A percentile compares a stretch with the other conserved stretches of the same genome.
These are phyloP conservation scores for Dicaeum eximium DNA, from an alignment of 2,113 vertebrate genomes.

Conservation along the genomic window DNA sequence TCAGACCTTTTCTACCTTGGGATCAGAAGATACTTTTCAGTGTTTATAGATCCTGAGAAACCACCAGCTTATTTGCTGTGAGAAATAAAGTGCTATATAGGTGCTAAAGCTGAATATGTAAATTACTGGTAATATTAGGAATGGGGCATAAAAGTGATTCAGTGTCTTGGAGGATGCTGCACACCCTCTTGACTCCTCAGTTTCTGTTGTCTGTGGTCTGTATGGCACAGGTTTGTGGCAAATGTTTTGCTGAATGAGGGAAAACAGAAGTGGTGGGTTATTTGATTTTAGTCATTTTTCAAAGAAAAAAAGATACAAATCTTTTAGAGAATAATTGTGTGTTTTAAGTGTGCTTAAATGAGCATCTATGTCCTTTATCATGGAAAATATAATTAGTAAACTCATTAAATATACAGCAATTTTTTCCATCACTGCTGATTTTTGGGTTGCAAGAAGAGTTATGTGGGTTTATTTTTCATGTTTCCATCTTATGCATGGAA, in stretches of 20 bases:
- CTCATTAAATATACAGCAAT: background rate
- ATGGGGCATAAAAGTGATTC: background rate
- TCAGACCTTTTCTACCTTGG: background rate
- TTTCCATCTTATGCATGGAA: background rate
- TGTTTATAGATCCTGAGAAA: background rate
- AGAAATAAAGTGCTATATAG: background rate
- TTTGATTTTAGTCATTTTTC: background rate
- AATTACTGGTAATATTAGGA: background rate
- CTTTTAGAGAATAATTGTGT: background rate
- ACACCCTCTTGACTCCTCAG: background rate
- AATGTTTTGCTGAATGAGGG: background rate
- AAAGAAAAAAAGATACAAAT: background rate
- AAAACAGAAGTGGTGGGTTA: background rate
- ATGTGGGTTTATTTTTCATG: background rate
- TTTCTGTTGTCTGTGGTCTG: background rate
- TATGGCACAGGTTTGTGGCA: background rate
- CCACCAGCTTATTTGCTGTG: background rate
- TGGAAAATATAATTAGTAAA: background rate
- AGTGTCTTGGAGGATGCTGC: background rate
- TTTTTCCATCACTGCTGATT: background rate
- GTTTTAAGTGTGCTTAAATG: background rate
- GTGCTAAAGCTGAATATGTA: background rate
- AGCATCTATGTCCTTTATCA: background rate
- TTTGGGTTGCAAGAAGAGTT: background rate
- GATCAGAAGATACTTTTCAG: background rate